Percentiles rank a stretch among this genome's conserved stretches.
Evolutionary conservation across 2,888 invertebrate species (phyloP).

Genomic region (Sinodicranocentrus sp.): DNA sequence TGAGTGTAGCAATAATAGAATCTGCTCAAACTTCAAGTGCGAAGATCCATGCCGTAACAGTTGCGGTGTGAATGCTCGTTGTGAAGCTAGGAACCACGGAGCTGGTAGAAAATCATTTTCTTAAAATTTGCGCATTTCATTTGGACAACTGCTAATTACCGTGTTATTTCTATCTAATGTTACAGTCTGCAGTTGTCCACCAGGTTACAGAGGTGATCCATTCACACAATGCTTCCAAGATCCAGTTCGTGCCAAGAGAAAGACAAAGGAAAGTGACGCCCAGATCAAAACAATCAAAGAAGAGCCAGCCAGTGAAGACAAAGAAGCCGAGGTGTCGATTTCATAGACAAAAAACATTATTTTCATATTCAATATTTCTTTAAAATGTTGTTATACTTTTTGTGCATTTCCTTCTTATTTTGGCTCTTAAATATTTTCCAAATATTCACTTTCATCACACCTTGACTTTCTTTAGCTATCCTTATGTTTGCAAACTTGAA

Average conservation of each 20-base stretch:
- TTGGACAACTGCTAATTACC: not conserved
- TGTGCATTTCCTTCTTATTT: not conserved
- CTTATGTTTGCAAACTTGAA: not conserved
- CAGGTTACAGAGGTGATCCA: slow-evolving; percentile 76
- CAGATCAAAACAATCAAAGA: slow-evolving; percentile 38
- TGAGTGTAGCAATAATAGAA: slow-evolving; percentile 87
- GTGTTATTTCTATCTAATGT: slow-evolving; percentile 62
- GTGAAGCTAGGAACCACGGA: slow-evolving; percentile 71
- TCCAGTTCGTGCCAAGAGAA: slow-evolving; percentile 73
- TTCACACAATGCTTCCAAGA: slow-evolving; percentile 76
- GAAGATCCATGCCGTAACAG: slow-evolving; percentile 76
- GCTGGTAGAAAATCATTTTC: slow-evolving; percentile 70
- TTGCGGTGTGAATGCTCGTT: slow-evolving; percentile 85
- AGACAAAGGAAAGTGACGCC: slow-evolving; percentile 52
- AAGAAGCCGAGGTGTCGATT: slow-evolving; percentile 58
- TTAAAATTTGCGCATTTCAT: slow-evolving; percentile 8
- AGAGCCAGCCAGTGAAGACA: slow-evolving; percentile 43
- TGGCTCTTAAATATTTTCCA: not conserved
- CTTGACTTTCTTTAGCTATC: slow-evolving; percentile 17
- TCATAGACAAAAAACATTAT: slow-evolving; percentile 29
- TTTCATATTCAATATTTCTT: slow-evolving; percentile 44
- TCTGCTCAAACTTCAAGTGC: slow-evolving; percentile 88
- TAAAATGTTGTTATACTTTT: not conserved
- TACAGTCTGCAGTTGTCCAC: slow-evolving; percentile 71
- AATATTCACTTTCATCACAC: slow-evolving; percentile 8